Conservation (phyloP, 2,888 invertebrate species). For the Dryadula phaetusa region DNA sequence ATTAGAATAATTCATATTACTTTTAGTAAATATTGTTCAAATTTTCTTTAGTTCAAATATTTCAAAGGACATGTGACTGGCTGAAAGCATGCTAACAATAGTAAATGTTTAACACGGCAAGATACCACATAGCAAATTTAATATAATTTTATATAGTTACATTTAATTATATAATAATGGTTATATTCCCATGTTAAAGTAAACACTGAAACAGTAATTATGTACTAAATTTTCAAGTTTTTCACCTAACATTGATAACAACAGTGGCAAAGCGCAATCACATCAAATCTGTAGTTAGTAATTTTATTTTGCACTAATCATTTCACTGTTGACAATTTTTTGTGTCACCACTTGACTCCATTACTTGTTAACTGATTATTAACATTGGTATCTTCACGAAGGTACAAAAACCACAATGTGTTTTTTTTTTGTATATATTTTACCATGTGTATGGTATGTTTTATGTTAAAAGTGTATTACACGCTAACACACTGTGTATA, state of each 20-base stretch:
- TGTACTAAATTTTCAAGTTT: background rate
- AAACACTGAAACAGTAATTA: background rate
- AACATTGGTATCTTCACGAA: background rate
- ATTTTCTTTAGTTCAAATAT: background rate
- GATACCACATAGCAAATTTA: background rate
- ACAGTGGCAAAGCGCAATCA: slow-evolving; percentile 8
- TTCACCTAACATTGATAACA: background rate
- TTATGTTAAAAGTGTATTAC: background rate
- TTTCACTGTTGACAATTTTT: slow-evolving; percentile 20
- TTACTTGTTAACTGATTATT: slow-evolving; percentile 18
- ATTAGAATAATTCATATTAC: background rate
- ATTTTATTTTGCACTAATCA: slow-evolving; percentile 33
- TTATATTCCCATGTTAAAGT: background rate
- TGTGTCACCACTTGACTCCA: slow-evolving; percentile 42
- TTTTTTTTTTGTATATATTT: slow-evolving; percentile 4
- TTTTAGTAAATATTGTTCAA: background rate
- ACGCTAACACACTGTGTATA: background rate
- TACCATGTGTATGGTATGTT: slow-evolving; percentile 16
- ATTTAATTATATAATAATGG: background rate
- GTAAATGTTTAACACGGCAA: too few relatives aligned
- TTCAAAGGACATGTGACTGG: background rate
- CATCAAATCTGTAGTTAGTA: slow-evolving; percentile 21
- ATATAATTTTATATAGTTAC: background rate
- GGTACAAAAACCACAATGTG: background rate
- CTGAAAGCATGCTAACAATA: background rate